Percentiles rank a stretch among this genome's conserved stretches.
phyloP scores from a whole-genome alignment of 2,113 vertebrate genomes.

The Montifringilla adamsi region DNA sequence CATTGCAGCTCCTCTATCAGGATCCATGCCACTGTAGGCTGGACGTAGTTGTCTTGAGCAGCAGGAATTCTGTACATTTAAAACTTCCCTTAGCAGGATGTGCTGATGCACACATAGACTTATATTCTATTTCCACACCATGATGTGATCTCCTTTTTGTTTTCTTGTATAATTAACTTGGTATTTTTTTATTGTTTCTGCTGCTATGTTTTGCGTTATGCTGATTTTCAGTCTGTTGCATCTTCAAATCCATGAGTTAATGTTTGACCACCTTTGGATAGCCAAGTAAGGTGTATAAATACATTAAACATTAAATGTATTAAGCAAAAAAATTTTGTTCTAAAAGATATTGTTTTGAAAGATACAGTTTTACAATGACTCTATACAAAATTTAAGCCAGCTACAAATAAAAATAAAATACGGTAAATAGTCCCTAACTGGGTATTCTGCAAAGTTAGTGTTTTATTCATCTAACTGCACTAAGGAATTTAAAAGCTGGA shows the following conservation, averaged over 20 bases:
- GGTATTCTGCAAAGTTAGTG: conserved; percentile 16
- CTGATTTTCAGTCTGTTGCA: not conserved
- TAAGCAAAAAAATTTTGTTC: not conserved
- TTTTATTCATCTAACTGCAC: conserved; percentile 41
- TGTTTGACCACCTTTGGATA: not conserved
- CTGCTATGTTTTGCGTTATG: not conserved
- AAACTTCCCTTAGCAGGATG: not conserved
- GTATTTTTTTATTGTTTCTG: not conserved
- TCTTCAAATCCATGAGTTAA: not conserved
- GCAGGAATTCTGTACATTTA: not conserved
- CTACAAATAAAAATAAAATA: conserved; percentile 25
- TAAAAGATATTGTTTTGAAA: not conserved
- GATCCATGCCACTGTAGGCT: not conserved
- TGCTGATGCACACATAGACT: fast-evolving
- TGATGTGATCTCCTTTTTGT: not conserved
- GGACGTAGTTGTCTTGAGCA: not conserved
- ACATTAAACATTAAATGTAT: not conserved
- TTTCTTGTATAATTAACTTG: not conserved
- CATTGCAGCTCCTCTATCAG: not conserved
- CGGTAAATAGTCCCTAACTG: not conserved
- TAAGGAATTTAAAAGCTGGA: conserved; percentile 56
- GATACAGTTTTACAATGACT: not conserved
- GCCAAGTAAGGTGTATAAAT: not conserved
- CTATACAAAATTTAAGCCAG: not conserved
- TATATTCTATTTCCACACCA: not conserved